Conservation (phyloP, 2,888 invertebrate genomes). For the Elgonia sp. region DNA sequence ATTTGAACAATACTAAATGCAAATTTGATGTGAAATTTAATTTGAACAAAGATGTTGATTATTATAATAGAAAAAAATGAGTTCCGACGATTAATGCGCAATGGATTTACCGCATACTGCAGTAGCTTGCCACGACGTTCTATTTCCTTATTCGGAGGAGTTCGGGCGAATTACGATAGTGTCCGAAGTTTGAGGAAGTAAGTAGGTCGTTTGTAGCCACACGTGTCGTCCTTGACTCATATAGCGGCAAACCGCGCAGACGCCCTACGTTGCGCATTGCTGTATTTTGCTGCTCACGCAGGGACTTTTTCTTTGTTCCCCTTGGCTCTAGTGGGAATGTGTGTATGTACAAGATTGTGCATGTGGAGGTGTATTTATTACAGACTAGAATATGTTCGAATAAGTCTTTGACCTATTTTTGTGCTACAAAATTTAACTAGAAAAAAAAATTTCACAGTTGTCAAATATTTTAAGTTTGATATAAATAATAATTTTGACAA, state of each 20-base stretch:
- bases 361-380: background rate
- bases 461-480: no score
- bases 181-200: constrained; percentile 85
- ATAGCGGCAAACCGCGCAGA: constrained; percentile 85
- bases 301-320: constrained; percentile 83
- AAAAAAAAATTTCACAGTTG: no score
- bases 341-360: constrained; percentile 44
- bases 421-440: no score
- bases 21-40: no score
- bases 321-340: constrained; percentile 57
- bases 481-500: no score
- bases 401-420: no score
- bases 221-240: constrained; percentile 87
- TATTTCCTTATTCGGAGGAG: constrained; percentile 85
- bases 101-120: constrained; percentile 26
- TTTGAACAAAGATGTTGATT: no score
- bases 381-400: no score
- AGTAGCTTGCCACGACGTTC: constrained; percentile 77
- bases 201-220: constrained; percentile 87
- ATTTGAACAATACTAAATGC: constrained; percentile 42
- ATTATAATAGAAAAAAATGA: constrained; percentile 5
- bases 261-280: constrained; percentile 84
- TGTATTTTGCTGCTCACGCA: constrained; percentile 81
- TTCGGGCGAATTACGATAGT: constrained; percentile 83
- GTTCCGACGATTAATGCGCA: constrained; percentile 36